Conservation (phyloP, 2,888 invertebrate species). For the Pandemis heparana region DNA sequence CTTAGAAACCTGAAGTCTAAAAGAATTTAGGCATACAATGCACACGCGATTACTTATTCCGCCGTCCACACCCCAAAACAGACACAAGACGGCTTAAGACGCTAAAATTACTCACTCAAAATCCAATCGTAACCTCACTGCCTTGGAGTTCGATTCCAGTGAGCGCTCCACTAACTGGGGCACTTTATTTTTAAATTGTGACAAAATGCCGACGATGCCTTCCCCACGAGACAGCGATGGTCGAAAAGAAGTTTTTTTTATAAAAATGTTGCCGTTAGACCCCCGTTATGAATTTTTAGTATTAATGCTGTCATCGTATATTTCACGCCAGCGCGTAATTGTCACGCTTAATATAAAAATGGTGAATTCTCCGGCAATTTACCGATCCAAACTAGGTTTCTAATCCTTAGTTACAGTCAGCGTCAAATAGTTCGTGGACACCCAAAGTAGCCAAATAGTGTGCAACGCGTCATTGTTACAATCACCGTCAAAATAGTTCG, state of each 20-base stretch:
- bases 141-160: conserved; percentile 6
- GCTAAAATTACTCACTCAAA: conserved; percentile 5
- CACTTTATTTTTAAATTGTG: conserved; percentile 33
- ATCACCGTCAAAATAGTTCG: too few relatives aligned
- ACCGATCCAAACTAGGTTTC: neutral
- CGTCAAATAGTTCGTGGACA: too few relatives aligned
- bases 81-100: conserved; percentile 10
- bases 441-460: too few relatives aligned
- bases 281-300: conserved; percentile 30
- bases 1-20: conserved; percentile 21
- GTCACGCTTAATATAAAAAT: neutral
- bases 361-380: neutral
- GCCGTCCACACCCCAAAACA: neutral
- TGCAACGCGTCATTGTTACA: too few relatives aligned
- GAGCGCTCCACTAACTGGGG: neutral
- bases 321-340: conserved; percentile 16
- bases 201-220: conserved; percentile 38
- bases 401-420: too few relatives aligned
- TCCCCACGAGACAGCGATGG: conserved; percentile 28
- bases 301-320: conserved; percentile 18
- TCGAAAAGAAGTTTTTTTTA: conserved; percentile 29
- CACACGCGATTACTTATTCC: conserved; percentile 34
- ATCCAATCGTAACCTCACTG: conserved; percentile 5
- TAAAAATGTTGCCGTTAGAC: conserved; percentile 13
- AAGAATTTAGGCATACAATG: conserved; percentile 28